These are phyloP conservation scores for Dreissena polymorpha DNA, from an alignment of 1,140 invertebrate species.

Conservation along the genomic window DNA sequence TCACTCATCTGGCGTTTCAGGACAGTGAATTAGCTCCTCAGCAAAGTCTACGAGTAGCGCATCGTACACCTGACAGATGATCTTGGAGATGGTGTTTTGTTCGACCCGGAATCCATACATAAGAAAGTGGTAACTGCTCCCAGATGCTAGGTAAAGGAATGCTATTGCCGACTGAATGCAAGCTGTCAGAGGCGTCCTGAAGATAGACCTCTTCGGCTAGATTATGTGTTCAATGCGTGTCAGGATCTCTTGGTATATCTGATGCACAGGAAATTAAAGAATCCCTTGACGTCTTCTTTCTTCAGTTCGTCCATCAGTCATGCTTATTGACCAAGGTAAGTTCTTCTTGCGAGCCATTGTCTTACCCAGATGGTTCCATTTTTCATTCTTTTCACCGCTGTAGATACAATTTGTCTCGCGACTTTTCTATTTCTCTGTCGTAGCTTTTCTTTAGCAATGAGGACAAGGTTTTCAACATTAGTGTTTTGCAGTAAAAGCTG, in stretches of 20 bases:
- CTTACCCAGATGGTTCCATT: background rate
- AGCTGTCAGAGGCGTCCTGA: too few relatives aligned
- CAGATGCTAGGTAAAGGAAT: too few relatives aligned
- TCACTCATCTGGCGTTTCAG: background rate
- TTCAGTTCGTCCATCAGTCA: background rate
- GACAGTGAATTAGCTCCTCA: too few relatives aligned
- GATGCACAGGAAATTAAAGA: slow-evolving; percentile 12
- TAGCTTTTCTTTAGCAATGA: background rate
- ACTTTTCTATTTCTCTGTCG: slow-evolving; percentile 10
- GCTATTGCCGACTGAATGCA: background rate
- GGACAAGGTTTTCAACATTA: background rate
- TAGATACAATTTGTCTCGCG: background rate
- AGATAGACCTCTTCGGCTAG: background rate
- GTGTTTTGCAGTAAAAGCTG: background rate
- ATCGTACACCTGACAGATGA: too few relatives aligned
- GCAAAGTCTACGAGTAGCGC: too few relatives aligned
- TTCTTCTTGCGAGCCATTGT: background rate
- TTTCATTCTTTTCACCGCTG: background rate
- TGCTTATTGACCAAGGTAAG: background rate
- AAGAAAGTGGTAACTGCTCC: too few relatives aligned
- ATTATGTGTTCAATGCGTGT: background rate
- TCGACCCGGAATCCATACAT: too few relatives aligned
- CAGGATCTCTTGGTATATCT: too few relatives aligned
- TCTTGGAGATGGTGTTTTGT: too few relatives aligned
- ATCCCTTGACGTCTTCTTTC: background rate